phyloP scores from a whole-genome alignment of 2,797 vertebrate species.

The Oreochromis grahami region DNA sequence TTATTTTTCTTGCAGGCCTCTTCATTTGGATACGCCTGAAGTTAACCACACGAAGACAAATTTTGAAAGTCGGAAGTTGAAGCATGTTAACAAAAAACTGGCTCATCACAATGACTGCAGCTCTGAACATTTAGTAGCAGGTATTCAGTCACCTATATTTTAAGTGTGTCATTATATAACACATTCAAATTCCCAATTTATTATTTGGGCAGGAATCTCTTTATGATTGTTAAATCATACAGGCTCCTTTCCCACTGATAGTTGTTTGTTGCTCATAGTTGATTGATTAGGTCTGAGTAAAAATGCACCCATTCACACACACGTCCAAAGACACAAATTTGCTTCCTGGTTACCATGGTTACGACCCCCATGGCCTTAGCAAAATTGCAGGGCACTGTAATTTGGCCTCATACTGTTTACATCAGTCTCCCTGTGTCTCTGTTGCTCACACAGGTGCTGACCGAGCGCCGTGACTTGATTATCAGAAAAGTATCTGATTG shows the following conservation, averaged over 20 bases:
- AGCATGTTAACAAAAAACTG: background rate
- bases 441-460: background rate
- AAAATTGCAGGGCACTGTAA: background rate
- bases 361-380: background rate
- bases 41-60: background rate
- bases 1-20: background rate
- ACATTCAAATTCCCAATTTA: background rate
- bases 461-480: background rate
- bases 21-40: background rate
- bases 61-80: background rate
- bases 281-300: background rate
- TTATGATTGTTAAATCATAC: background rate
- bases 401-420: background rate
- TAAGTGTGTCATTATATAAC: background rate
- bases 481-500: background rate
- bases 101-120: accelerated
- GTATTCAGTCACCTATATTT: background rate
- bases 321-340: background rate
- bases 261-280: background rate
- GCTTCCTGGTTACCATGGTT: background rate
- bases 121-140: background rate
- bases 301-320: background rate
- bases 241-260: background rate
- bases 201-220: background rate
- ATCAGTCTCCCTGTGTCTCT: background rate